These are phyloP conservation scores for Meteorus sp. DNA, from an alignment of 1,140 invertebrate genomes.

Conservation along the genomic window DNA sequence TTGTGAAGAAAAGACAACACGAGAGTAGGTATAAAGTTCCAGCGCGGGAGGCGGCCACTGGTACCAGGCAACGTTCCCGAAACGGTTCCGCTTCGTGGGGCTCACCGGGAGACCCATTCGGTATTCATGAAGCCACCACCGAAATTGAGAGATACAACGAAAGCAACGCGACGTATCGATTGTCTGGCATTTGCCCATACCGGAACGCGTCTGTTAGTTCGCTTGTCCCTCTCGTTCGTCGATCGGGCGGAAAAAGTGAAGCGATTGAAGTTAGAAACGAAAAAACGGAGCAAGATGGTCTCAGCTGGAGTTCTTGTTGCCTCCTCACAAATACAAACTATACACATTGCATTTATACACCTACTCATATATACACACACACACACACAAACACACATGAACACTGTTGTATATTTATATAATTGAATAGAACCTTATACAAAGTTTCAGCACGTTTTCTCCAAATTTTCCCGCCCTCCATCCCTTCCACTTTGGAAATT, in stretches of 20 bases:
- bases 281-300: background rate
- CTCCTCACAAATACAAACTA: slow-evolving; percentile 2
- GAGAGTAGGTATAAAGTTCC: slow-evolving; percentile 31
- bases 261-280: background rate
- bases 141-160: slow-evolving; percentile 56
- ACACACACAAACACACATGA: too few relatives aligned
- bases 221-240: slow-evolving; percentile 26
- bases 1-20: background rate
- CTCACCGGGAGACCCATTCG: slow-evolving; percentile 45
- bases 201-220: slow-evolving; percentile 46
- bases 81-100: slow-evolving; percentile 38
- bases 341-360: background rate
- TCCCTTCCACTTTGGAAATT: too few relatives aligned
- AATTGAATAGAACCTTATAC: too few relatives aligned
- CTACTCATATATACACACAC: background rate
- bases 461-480: too few relatives aligned
- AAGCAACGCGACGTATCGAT: slow-evolving; percentile 53
- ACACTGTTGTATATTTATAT: too few relatives aligned
- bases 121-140: slow-evolving; percentile 53
- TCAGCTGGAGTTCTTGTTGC: background rate
- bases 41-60: slow-evolving; percentile 33
- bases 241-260: slow-evolving; percentile 19
- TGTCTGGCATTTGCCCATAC: slow-evolving; percentile 50
- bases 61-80: slow-evolving; percentile 52
- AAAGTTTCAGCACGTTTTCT: too few relatives aligned